These are phyloP conservation scores for Drosophila truncata DNA, from an alignment of 1,140 invertebrate genomes.

Conservation along the genomic window DNA sequence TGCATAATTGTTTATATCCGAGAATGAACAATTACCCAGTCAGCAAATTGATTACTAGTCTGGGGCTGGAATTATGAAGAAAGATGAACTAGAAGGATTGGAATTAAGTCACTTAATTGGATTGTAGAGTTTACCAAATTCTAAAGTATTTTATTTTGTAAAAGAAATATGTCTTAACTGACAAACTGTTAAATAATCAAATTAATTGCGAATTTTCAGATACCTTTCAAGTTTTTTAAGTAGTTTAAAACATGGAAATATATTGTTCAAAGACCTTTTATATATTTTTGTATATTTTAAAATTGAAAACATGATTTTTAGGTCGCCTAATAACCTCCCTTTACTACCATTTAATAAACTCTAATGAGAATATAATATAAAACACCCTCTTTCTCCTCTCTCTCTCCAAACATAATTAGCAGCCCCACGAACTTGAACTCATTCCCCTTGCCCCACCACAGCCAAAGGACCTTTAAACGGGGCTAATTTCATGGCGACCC, in stretches of 20 bases:
- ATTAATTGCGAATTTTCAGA: too few relatives aligned
- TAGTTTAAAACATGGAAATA: not conserved
- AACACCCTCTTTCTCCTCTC: not conserved
- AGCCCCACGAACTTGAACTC: constrained; percentile 18
- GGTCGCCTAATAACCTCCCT: not conserved
- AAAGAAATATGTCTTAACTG: too few relatives aligned
- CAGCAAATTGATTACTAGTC: constrained; percentile 30
- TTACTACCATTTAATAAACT: not conserved
- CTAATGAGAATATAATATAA: not conserved
- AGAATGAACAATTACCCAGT: constrained; percentile 37
- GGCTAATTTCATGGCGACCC: constrained; percentile 37
- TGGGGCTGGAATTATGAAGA: not conserved
- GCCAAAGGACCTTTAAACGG: constrained; percentile 34
- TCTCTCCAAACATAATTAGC: constrained; percentile 23
- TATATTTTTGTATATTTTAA: not conserved
- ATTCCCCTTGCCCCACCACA: not conserved
- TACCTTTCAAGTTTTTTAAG: not conserved
- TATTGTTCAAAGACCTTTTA: rapidly evolving
- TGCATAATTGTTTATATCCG: constrained; percentile 71
- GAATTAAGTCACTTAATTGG: not conserved
- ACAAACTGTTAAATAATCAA: too few relatives aligned
- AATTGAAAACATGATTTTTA: not conserved
- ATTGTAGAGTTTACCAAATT: not conserved
- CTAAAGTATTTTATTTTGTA: too few relatives aligned
- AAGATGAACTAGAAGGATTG: not conserved